Percentiles rank a stretch among this genome's conserved stretches.
These are phyloP conservation scores for Naso thynnoides DNA, from an alignment of 2,797 vertebrate genomes.

Conservation along the genomic window DNA sequence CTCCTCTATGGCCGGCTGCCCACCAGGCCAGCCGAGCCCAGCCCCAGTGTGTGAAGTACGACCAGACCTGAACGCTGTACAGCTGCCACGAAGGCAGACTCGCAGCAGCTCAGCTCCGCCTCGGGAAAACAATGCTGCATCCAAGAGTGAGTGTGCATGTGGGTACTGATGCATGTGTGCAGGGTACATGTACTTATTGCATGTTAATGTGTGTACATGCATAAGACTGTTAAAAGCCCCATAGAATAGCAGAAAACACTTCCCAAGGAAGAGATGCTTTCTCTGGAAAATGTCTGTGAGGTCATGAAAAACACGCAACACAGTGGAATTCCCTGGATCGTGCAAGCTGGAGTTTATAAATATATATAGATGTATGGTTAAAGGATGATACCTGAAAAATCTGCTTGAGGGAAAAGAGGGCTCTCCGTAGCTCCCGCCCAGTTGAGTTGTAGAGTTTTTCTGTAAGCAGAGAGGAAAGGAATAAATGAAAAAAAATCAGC, in stretches of 20 bases:
- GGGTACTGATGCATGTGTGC: not conserved
- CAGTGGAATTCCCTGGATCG: too few relatives aligned
- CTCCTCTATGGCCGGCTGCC: conserved; percentile 60
- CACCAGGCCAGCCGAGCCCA: conserved; percentile 50
- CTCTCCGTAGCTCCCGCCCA: conserved; percentile 94
- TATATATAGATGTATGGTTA: too few relatives aligned
- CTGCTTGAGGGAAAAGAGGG: conserved; percentile 98
- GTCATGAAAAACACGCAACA: too few relatives aligned
- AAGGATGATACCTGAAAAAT: conserved; percentile 92
- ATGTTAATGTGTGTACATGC: too few relatives aligned
- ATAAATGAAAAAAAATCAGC: conserved; percentile 45
- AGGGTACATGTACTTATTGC: too few relatives aligned
- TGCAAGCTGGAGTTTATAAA: too few relatives aligned
- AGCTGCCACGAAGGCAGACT: conserved; percentile 78
- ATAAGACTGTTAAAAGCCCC: too few relatives aligned
- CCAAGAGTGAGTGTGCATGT: conserved; percentile 45
- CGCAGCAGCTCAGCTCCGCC: conserved; percentile 48
- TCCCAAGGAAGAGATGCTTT: too few relatives aligned
- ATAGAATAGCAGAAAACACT: too few relatives aligned
- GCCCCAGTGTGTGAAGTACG: conserved; percentile 66
- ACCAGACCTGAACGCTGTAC: conserved; percentile 66
- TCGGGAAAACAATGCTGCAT: conserved; percentile 53
- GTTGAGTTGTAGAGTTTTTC: conserved; percentile 97
- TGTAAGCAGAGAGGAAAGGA: conserved; percentile 72
- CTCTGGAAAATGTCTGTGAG: too few relatives aligned